Percentiles rank a stretch among this genome's conserved stretches.
phyloP scores from a whole-genome alignment of 2,888 invertebrate genomes.

The Lepeophtheirus nordmannii region DNA sequence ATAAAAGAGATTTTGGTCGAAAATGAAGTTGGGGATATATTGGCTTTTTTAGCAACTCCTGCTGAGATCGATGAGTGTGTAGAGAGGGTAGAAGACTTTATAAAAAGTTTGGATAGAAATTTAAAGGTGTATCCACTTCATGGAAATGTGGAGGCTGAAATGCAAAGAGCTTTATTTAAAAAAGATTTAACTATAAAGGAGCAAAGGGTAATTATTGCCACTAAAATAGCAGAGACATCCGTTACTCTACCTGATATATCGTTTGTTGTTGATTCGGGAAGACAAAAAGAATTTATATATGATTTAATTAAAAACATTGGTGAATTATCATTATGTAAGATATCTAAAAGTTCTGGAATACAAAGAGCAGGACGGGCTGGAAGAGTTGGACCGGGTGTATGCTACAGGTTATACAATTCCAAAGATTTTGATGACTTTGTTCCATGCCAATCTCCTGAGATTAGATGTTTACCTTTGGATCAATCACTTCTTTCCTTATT shows the following conservation, averaged over 20 bases:
- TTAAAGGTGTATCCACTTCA: not conserved
- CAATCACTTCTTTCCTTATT: not conserved
- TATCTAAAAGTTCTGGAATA: not conserved
- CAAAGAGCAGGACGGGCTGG: not conserved
- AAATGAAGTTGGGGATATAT: not conserved
- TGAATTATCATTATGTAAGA: not conserved
- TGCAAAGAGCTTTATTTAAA: not conserved
- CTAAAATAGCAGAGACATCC: constrained; percentile 3
- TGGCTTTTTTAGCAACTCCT: not conserved
- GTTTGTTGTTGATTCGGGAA: not conserved
- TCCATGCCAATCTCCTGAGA: not conserved
- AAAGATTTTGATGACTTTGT: not conserved
- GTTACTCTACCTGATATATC: not conserved
- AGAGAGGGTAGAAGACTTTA: not conserved
- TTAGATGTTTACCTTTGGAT: not conserved
- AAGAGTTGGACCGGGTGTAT: constrained; percentile 1
- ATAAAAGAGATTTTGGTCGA: not conserved
- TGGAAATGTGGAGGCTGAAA: not conserved
- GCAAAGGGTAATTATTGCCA: not conserved
- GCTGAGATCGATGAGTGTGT: not conserved
- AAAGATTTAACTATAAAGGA: not conserved
- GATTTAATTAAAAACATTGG: not conserved
- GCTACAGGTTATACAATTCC: not conserved
- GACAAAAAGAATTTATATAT: not conserved
- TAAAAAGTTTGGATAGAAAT: not conserved